Conservation (phyloP, 1,140 invertebrate genomes). For the Caenorhabditis elegans region DNA sequence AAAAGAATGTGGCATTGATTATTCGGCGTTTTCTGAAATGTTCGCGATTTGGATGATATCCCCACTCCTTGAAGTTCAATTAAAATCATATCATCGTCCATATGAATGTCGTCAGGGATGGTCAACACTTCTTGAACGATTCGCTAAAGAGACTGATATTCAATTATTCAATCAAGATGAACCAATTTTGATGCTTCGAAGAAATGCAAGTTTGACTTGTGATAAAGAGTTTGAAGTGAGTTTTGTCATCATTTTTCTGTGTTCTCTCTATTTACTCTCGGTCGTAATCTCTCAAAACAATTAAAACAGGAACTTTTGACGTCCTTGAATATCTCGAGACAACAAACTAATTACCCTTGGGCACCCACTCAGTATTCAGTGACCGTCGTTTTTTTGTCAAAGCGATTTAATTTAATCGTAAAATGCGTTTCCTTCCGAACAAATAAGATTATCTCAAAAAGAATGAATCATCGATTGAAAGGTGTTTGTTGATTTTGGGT, state of each 20-base stretch:
- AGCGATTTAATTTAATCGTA: neutral
- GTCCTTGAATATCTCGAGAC: neutral
- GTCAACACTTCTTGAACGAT: neutral
- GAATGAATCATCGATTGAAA: too few relatives aligned
- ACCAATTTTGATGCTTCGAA: constrained; percentile 5
- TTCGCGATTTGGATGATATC: constrained; percentile 13
- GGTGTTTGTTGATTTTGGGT: too few relatives aligned
- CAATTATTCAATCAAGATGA: neutral
- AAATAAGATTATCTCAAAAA: neutral
- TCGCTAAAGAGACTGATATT: neutral
- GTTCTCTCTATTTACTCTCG: too few relatives aligned
- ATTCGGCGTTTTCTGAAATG: neutral
- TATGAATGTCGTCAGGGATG: constrained; percentile 6
- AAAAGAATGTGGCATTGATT: neutral
- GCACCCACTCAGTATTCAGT: neutral
- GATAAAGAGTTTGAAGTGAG: neutral
- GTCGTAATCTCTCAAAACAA: too few relatives aligned
- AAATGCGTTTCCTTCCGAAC: neutral
- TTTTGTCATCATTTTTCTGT: neutral
- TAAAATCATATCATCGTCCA: constrained; percentile 11
- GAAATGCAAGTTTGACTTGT: neutral
- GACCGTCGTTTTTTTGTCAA: neutral
- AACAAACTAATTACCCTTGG: neutral
- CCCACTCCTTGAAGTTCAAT: constrained; percentile 12
- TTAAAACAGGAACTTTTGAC: neutral